phyloP scores from a whole-genome alignment of 2,888 invertebrate species.

The Meloe dianella region DNA sequence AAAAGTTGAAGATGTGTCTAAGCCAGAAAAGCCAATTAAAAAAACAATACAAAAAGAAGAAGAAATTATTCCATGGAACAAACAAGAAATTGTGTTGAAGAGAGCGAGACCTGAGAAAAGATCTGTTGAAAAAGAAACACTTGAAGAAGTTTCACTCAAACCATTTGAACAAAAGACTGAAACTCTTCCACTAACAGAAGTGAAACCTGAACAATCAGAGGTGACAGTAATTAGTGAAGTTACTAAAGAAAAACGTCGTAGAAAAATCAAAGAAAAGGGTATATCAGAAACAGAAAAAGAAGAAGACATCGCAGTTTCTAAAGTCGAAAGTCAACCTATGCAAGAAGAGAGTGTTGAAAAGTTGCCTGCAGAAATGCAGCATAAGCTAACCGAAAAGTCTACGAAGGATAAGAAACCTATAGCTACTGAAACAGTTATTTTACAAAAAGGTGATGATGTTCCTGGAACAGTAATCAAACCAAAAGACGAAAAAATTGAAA shows the following conservation, averaged over 20 bases:
- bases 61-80: conserved; percentile 62
- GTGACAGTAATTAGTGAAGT: conserved; percentile 22
- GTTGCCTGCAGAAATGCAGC: neutral
- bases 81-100: conserved; percentile 66
- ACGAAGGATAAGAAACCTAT: neutral
- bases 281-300: conserved; percentile 6
- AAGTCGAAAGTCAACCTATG: conserved; percentile 8
- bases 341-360: conserved; percentile 1
- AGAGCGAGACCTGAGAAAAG: conserved; percentile 55
- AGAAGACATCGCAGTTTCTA: neutral
- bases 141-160: conserved; percentile 60
- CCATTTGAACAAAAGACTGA: conserved; percentile 49
- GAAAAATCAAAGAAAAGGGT: neutral
- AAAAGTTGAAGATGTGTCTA: conserved; percentile 15
- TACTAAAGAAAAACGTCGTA: conserved; percentile 1
- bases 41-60: conserved; percentile 56
- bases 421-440: neutral
- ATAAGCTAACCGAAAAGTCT: neutral
- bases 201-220: conserved; percentile 41
- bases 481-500: neutral
- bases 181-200: conserved; percentile 38
- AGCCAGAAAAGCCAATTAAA: conserved; percentile 50
- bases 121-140: conserved; percentile 63
- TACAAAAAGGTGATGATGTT: neutral
- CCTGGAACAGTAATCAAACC: neutral